Base-by-base conservation (phyloP, 2,888 invertebrate species). In the Lithophane ornitopus region DNA sequence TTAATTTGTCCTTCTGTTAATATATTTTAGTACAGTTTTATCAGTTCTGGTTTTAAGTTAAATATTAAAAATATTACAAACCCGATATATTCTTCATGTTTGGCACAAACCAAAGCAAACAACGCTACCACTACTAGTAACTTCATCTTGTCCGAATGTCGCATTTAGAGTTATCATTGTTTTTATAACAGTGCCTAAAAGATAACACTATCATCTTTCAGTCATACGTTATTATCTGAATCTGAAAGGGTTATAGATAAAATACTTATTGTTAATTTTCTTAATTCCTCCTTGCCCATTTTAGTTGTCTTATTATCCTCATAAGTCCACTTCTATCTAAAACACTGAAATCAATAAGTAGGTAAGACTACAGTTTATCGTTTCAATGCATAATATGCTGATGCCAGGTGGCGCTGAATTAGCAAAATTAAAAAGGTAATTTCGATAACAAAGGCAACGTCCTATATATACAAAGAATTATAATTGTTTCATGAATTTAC, bases 1-100 rank as follows among this genome's bases (percentile, higher is more conserved):
- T 9, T 19, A 9, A 49, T 22, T 19, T 19, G 8, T 49, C 46
- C 46, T 49, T 7, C 46, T 49, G 49, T 49, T 49, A 19, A 19
- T 19, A 19, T 49, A 7, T 19, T 19, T 19, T 22, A 49, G 0
- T 22, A 49, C 49, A 49, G 8, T 49, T 19, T 49, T 49, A 49
- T 49, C 49, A 8, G 19, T 49, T 49, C 49, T 44, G 14, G 14
- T 44, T 44, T 44, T 44, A 44, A 49, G n/a, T 67, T 1, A 54
- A 34, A 67, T 34, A 63, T 26, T 28, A 22, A 67, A 28, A 39
- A 56, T 11, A 11, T 34, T n/a, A 81, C 93, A 88, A 54, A 95
- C 95, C 95, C 95, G 66, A 82, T 83, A 82, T 94, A 95, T 68
- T 90, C 83, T 80, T 95, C 95, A 80, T 95, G 94, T 82, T 95